phyloP scores from a whole-genome alignment of 2,888 invertebrate species.

The Erebia ligea region DNA sequence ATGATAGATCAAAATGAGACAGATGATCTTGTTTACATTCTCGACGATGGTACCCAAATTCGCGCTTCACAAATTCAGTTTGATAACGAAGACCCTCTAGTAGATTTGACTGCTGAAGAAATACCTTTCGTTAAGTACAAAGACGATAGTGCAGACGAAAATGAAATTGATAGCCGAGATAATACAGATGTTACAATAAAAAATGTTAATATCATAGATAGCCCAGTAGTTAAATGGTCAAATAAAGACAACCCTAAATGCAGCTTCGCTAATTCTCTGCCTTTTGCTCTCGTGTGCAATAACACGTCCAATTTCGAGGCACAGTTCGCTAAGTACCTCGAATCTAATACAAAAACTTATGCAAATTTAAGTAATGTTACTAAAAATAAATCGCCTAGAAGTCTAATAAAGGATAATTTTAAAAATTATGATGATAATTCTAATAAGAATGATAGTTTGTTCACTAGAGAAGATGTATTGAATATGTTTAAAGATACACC shows the following conservation, averaged over 20 bases:
- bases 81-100: constrained; percentile 70
- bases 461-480: constrained; percentile 70
- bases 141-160: constrained; percentile 54
- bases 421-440: constrained; percentile 51
- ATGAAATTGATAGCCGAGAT: constrained; percentile 44
- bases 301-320: constrained; percentile 69
- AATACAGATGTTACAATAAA: constrained; percentile 50
- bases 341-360: constrained; percentile 61
- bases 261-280: constrained; percentile 66
- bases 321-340: constrained; percentile 70
- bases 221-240: constrained; percentile 61
- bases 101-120: constrained; percentile 67
- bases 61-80: constrained; percentile 77
- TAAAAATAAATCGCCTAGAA: constrained; percentile 64
- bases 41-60: constrained; percentile 77
- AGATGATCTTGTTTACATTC: constrained; percentile 64
- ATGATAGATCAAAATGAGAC: constrained; percentile 49
- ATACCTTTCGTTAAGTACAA: constrained; percentile 70
- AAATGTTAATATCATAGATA: constrained; percentile 64
- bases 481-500: constrained; percentile 78
- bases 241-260: constrained; percentile 60
- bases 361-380: constrained; percentile 56
- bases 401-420: constrained; percentile 55
- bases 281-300: constrained; percentile 70
- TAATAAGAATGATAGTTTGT: constrained; percentile 51